A percentile compares a stretch with the other conserved stretches of the same genome.
Evolutionary conservation across 2,888 invertebrate genomes (phyloP).

Genomic region (Latrodectus hesperus): DNA sequence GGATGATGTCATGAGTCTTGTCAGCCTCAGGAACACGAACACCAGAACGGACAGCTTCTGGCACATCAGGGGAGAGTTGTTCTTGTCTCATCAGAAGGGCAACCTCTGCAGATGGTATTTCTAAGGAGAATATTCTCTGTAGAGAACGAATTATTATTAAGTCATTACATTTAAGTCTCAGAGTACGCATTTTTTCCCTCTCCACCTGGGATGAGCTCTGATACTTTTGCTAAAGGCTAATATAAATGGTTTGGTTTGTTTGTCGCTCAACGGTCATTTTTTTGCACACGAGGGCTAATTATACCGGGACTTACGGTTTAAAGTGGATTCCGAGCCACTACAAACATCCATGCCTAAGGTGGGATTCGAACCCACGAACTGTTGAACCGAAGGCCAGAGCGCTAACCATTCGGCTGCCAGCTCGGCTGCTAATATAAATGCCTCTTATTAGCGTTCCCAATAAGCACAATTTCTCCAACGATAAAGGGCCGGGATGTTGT

Average conservation of each 20-base stretch:
- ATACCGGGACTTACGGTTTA: too few relatives aligned
- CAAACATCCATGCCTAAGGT: too few relatives aligned
- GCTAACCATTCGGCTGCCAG: too few relatives aligned
- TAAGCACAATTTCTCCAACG: not conserved
- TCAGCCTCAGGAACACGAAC: not conserved
- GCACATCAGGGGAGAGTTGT: not conserved
- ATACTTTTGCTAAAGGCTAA: not conserved
- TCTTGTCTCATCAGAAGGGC: not conserved
- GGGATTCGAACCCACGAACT: too few relatives aligned
- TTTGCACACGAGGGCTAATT: too few relatives aligned
- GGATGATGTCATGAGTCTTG: not conserved
- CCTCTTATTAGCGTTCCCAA: not conserved
- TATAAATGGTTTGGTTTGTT: too few relatives aligned
- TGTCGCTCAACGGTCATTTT: too few relatives aligned
- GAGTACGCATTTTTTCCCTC: not conserved
- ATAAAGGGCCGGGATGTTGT: not conserved
- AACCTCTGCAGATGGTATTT: not conserved
- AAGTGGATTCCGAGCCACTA: too few relatives aligned
- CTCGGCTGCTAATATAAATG: not conserved
- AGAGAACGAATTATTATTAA: not conserved
- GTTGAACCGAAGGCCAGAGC: too few relatives aligned
- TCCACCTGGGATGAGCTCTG: not conserved
- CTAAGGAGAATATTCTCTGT: not conserved
- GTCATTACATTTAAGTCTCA: not conserved
- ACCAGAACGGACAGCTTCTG: not conserved